Evolutionary conservation across 2,797 vertebrate genomes (phyloP), one percentile per base, ranked within the genome.

Genomic region (Eidolon dupreanum): DNA sequence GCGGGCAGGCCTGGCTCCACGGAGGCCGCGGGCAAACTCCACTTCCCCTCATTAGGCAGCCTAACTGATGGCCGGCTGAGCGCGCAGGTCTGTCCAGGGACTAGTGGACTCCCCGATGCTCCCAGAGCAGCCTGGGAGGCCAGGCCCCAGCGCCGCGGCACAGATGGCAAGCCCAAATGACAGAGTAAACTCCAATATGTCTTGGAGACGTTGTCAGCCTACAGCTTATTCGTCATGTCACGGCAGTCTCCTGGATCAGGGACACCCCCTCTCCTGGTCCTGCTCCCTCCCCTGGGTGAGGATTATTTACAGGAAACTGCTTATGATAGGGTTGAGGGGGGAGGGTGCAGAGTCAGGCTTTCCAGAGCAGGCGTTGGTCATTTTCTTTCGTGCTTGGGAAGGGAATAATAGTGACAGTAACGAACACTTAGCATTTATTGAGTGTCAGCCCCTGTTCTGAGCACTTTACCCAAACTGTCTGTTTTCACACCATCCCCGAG

Each of bases 131-230:
- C 98, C 98, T 93, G 97, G 97, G 96, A 97, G 97, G 95, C 98
- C 96, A 96, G 98, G 97, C 98, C 98, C 98, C 97, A 93, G 97
- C 94, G 97, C 98, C 98, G 98, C 98, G 98, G 99, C 99, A 98
- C 99, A 99, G 99, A 99, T 99, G 99, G 99, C 95, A 97, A 98
- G 98, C 98, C 98, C 97, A 78, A 98, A 98, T 86, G 94, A 98
- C 98, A 98, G 97, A 98, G 98, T 98, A 98, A 99, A 98, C 98
- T 96, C 98, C 99, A 98, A 98, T 99, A 98, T 99, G 99, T 99
- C 98, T 99, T 97, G 88, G 98, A 98, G 98, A 98, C 97, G 94
- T 97, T 94, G 98, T 98, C 98, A 97, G 98, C 98, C 97, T 98
- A 93, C 89, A 96, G 98, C 98, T 97, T 97, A 98, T 99, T 98